Base-by-base conservation (phyloP, 1,140 invertebrate species). In the Galleria mellonella region DNA sequence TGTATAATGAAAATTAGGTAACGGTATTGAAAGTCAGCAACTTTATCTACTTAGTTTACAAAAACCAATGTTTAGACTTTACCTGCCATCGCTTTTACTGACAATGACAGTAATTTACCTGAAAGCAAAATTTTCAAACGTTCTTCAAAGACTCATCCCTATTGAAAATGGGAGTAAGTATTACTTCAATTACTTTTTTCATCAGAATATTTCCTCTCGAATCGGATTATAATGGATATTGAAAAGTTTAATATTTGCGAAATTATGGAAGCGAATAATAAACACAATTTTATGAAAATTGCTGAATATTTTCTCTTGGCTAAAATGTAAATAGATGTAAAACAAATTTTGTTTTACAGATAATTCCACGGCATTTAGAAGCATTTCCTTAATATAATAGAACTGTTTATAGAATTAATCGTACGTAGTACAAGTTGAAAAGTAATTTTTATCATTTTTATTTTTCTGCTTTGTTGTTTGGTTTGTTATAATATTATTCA, bases 401-500 rank as follows among this genome's bases (percentile, higher is more conserved):
- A 23, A 23, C 17, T 3, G 17, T 23, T 23, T 23, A 23, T 23
- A 23, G 17, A 23, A 23, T 23, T 23, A 23, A 23, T 23, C 17
- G 17, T 23, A 23, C 17, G 17, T 37, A 23, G 8, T 29, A 32
- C 43, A 32, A 43, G 43, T 43, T 13, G 40, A 13, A 37, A 39
- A 51, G 48, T 50, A 39, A 62, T 52, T 58, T 58, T 61, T 61
- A 51, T n/a, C n/a, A n/a, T n/a, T n/a, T n/a, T n/a, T n/a, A n/a
- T n/a, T n/a, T 59, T 63, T 60, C 61, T 57, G 48, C 49, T 60
- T 62, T 59, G 55, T 66, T 62, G 55, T 68, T 48, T 52, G 33
- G 51, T 64, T 64, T 43, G 48, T 67, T 70, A 65, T 64, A 70
- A 64, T 70, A 64, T 69, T 73, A 73, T 73, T 73, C 67, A 71